phyloP scores from a whole-genome alignment of 2,797 vertebrate species.

The Epinephelus coioides region DNA sequence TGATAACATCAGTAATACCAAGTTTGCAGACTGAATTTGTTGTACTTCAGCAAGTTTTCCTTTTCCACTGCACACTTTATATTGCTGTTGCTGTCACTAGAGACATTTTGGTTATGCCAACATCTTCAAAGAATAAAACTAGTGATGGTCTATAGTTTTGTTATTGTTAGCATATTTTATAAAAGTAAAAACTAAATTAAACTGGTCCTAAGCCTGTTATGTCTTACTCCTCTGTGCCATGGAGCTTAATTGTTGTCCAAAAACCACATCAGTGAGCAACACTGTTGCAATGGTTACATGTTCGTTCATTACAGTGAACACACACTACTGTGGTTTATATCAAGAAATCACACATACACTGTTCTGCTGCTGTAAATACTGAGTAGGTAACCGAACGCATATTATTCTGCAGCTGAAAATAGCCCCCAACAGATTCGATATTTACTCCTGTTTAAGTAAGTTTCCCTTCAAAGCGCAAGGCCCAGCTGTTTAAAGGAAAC shows the following conservation, averaged over 20 bases:
- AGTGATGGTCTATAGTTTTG: neutral
- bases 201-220: neutral
- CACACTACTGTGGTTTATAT: neutral
- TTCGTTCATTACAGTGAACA: neutral
- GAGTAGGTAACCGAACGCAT: neutral
- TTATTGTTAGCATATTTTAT: neutral
- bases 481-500: neutral
- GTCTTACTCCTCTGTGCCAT: neutral
- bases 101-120: neutral
- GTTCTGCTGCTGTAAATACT: neutral
- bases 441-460: neutral
- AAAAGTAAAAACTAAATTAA: neutral
- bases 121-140: neutral
- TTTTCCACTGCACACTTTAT: neutral
- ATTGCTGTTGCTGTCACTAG: neutral
- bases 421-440: neutral
- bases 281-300: neutral
- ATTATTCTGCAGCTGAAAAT: neutral
- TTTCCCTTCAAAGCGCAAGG: neutral
- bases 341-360: neutral
- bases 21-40: neutral
- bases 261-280: neutral
- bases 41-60: neutral
- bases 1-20: conserved; percentile 16
- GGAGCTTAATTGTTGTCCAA: conserved; percentile 14